These are phyloP conservation scores for Brachyrhaphis roseni DNA, from an alignment of 2,797 vertebrate genomes.

Conservation along the genomic window DNA sequence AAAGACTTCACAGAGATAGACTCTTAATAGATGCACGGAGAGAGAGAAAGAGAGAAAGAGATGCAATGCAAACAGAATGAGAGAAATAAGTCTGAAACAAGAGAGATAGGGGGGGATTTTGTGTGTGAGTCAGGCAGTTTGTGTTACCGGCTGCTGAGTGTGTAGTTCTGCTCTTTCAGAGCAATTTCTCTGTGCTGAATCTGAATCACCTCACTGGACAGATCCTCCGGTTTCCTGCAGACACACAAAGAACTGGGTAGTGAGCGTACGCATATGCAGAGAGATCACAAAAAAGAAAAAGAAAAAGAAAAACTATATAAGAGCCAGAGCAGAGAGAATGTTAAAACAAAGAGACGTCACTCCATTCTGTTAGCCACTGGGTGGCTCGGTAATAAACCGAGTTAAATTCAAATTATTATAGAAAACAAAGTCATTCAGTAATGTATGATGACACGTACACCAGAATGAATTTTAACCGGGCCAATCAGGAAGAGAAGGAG, in stretches of 20 bases:
- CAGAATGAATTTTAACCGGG: too few species aligned
- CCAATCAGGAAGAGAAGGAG: too few species aligned
- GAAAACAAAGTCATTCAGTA: too few species aligned
- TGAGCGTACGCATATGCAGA: conserved; percentile 27
- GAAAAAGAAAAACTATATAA: background rate
- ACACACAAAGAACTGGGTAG: conserved; percentile 50
- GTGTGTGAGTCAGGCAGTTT: conserved; percentile 11
- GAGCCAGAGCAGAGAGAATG: conserved; percentile 37
- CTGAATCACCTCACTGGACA: conserved; percentile 91
- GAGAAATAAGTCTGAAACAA: conserved; percentile 46
- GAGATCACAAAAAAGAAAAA: conserved; percentile 39
- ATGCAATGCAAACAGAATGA: conserved; percentile 32
- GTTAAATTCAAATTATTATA: background rate
- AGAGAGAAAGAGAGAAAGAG: conserved; percentile 31
- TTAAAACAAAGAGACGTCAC: conserved; percentile 27
- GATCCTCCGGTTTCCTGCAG: conserved; percentile 92
- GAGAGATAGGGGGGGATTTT: conserved; percentile 37
- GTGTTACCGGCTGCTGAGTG: conserved; percentile 87
- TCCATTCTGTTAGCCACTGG: conserved; percentile 37
- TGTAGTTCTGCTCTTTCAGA: conserved; percentile 90
- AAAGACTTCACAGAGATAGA: conserved; percentile 73
- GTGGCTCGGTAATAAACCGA: conserved; percentile 46
- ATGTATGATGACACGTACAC: too few species aligned
- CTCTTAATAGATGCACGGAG: conserved; percentile 62
- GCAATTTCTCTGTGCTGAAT: conserved; percentile 92